Evolutionary conservation across 2,113 vertebrate species (phyloP).

Genomic region (Thomomys bottae): DNA sequence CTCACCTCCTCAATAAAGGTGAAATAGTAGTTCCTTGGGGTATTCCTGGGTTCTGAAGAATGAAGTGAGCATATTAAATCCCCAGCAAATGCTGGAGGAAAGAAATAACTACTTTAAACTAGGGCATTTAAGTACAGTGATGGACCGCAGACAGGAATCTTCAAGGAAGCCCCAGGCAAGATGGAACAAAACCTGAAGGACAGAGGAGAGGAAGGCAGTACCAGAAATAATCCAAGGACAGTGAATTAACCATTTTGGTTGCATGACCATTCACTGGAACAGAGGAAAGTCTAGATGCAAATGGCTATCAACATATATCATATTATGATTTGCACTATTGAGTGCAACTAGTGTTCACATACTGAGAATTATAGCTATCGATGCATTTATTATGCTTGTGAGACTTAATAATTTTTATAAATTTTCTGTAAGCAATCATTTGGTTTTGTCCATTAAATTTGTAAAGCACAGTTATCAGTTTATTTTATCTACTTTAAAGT

Average conservation of each 20-base stretch:
- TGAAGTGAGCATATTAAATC: neutral
- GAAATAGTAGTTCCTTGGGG: neutral
- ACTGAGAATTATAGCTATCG: neutral
- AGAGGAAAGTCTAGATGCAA: neutral
- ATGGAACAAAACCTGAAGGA: neutral
- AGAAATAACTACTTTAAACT: neutral
- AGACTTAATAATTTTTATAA: neutral
- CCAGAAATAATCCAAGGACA: fast-evolving
- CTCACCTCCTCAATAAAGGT: neutral
- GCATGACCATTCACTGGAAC: neutral
- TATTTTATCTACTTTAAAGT: neutral
- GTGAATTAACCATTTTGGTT: neutral
- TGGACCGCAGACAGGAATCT: neutral
- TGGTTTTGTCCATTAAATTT: neutral
- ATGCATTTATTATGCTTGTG: neutral
- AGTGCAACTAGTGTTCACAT: neutral
- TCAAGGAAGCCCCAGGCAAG: neutral
- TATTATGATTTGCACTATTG: neutral
- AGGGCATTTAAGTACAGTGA: neutral
- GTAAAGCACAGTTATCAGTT: neutral
- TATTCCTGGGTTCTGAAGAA: neutral
- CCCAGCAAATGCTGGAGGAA: neutral
- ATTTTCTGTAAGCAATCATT: neutral
- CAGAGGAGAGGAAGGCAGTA: fast-evolving
- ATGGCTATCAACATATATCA: neutral